phyloP scores from a whole-genome alignment of 2,797 vertebrate genomes.

The Sebastiscus albofasciatus region DNA sequence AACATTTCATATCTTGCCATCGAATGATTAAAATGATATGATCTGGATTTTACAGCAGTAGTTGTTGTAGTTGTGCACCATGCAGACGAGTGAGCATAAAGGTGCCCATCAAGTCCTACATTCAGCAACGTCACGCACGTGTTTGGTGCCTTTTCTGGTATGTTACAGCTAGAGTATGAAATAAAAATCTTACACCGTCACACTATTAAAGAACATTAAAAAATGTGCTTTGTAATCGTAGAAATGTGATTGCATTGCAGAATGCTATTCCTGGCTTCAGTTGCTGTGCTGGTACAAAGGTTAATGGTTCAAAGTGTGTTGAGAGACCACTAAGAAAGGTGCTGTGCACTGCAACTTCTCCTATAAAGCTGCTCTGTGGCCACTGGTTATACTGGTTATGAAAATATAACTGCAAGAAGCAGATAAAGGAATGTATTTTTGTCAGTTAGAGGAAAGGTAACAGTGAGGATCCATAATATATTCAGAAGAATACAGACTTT shows the following conservation, averaged over 20 bases:
- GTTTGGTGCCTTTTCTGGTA: not conserved
- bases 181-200: not conserved
- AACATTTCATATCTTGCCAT: conserved; percentile 31
- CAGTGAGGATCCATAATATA: conserved; percentile 16
- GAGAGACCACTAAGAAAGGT: conserved; percentile 12
- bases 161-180: not conserved
- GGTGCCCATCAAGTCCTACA: not conserved
- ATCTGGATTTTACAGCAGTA: conserved; percentile 1
- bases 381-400: conserved; percentile 22
- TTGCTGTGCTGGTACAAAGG: conserved; percentile 13
- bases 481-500: conserved; percentile 9
- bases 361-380: conserved; percentile 11
- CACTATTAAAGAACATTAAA: not conserved
- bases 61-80: not conserved
- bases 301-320: conserved; percentile 10
- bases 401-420: conserved; percentile 10
- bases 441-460: not conserved
- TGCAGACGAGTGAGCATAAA: not conserved
- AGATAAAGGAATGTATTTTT: conserved; percentile 17
- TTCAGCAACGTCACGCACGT: not conserved
- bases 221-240: not conserved
- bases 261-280: not conserved
- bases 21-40: not conserved
- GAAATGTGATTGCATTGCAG: not conserved
- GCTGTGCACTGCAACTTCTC: conserved; percentile 40